Base-by-base conservation (phyloP, 1,140 invertebrate species). In the Drosophila paulistorum region DNA sequence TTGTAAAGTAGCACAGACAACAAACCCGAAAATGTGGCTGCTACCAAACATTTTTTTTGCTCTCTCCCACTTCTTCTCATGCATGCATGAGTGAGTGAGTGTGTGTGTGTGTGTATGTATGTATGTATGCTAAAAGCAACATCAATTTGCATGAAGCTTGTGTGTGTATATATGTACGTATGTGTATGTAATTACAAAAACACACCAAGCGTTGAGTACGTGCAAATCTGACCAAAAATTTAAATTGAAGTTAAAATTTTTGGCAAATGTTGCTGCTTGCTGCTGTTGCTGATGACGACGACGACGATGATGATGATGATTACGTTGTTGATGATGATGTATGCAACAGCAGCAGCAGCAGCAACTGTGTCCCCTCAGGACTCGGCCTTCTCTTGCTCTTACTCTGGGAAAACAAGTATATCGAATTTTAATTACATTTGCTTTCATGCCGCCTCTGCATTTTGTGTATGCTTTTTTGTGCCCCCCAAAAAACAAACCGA, bases 171-270 rank as follows among this genome's bases (percentile, higher is more conserved):
- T 42, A 48, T 37, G 45, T 39, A 41, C 74, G 55, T 67, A 79
- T 87, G 76, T 87, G 82, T 82, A 83, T 87, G 84, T 86, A 86
- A 86, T 86, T 86, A 87, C 83, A 87, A 83, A 77, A 64, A 67
- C 71, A 82, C 65, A 79, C 60, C 60, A 45, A 41, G 73, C 74
- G 58, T 74, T 78, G 77, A 87, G 87, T 90, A 90, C 86, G 86
- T 90, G 86, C 86, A 90, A 90, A 90, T 87, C 87, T 90, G 87
- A 90, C 86, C 86, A 90, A 90, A 90, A 90, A 90, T 90, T 90
- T 90, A 90, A 90, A 90, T 90, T 90, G 84, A 89, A 89, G 84
- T 77, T 78, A 89, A 80, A 89, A 89, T 87, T 87, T 76, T 79
- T 83, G 84, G 67, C 66, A 86, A 86, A 86, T 87, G 77, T 79